Percentiles rank a stretch among this genome's conserved stretches.
Conservation (phyloP, 1,140 invertebrate species). For the Mactra quadrangularis region DNA sequence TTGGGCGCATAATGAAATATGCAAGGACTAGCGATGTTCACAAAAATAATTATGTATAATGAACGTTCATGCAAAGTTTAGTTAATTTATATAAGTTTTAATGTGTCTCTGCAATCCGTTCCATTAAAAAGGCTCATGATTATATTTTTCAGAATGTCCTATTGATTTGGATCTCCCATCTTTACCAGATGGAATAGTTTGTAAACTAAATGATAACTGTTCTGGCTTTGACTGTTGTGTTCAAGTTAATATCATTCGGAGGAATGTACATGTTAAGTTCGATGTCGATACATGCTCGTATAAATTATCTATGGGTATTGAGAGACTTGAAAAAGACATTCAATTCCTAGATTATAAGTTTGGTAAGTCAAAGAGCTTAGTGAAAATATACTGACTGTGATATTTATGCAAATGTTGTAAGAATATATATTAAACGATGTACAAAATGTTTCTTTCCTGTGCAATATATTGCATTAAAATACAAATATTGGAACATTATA, state of each 20-base stretch:
- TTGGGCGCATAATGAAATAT: too few species aligned
- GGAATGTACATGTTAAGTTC: neutral
- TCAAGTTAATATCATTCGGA: neutral
- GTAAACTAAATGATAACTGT: conserved; percentile 42
- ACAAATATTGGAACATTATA: too few species aligned
- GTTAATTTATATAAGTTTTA: too few species aligned
- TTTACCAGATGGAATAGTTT: conserved; percentile 6
- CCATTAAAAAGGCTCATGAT: too few species aligned
- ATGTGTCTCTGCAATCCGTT: too few species aligned
- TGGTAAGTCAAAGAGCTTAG: conserved; percentile 19
- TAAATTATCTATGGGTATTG: conserved; percentile 33
- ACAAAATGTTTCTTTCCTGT: too few species aligned
- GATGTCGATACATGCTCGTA: conserved; percentile 9
- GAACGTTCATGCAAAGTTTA: too few species aligned
- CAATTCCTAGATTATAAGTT: conserved; percentile 29
- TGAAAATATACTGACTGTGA: neutral
- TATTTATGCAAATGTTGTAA: neutral
- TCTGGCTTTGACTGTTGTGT: conserved; percentile 51
- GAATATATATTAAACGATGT: neutral
- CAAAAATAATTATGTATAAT: too few species aligned
- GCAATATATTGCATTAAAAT: too few species aligned
- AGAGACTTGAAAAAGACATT: conserved; percentile 1
- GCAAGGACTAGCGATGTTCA: too few species aligned
- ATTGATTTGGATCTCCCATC: neutral
- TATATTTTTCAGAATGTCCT: conserved; percentile 5